Percentiles rank a stretch among this genome's conserved stretches.
Evolutionary conservation across 2,113 vertebrate genomes (phyloP).

Genomic region (Tachycineta bicolor): DNA sequence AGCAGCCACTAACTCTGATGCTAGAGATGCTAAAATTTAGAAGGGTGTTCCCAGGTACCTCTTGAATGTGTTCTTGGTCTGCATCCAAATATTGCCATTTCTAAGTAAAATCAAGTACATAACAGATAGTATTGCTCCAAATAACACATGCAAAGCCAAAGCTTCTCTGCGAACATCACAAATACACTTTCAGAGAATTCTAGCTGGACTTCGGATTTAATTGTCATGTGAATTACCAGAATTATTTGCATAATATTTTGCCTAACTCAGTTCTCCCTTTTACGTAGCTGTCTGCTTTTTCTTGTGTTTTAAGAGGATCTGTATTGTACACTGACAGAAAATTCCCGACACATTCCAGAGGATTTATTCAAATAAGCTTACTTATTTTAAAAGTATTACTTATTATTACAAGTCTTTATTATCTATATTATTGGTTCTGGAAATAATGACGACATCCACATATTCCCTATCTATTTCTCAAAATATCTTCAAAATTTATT

Average conservation of each 20-base stretch:
- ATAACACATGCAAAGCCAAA: background rate
- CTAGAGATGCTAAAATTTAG: background rate
- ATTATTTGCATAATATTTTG: background rate
- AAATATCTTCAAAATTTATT: background rate
- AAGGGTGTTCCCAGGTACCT: background rate
- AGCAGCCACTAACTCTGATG: background rate
- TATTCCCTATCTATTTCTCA: background rate
- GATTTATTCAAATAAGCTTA: background rate
- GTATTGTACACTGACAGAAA: background rate
- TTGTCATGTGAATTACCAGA: background rate
- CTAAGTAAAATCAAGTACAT: background rate
- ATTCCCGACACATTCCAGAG: background rate
- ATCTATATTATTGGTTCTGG: background rate
- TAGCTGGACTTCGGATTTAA: background rate
- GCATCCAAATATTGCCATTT: background rate
- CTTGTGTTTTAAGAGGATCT: background rate
- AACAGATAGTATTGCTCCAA: background rate
- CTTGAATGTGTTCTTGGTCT: background rate
- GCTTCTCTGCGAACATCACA: background rate
- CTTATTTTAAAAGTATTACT: too few relatives aligned
- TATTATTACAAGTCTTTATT: background rate
- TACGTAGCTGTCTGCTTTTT: background rate
- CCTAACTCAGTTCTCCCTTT: background rate
- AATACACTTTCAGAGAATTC: background rate
- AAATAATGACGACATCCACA: background rate